Percentiles rank a stretch among this genome's conserved stretches.
phyloP scores from a whole-genome alignment of 1,140 invertebrate genomes.

The Hyposmocoma kahamanoa region DNA sequence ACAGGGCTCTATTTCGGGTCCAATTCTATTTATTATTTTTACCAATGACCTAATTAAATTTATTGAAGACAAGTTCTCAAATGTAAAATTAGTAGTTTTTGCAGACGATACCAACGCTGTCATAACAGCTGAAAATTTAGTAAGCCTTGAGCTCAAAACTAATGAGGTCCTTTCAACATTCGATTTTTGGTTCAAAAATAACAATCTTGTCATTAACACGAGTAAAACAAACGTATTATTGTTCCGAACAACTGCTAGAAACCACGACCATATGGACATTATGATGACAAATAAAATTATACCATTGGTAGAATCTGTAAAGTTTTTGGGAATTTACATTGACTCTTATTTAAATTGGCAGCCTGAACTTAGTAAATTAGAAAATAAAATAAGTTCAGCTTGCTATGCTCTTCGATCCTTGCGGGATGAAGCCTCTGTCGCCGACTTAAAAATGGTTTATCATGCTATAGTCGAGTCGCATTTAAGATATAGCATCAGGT shows the following conservation, averaged over 20 bases:
- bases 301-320: too few relatives aligned
- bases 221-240: neutral
- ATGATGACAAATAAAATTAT: too few relatives aligned
- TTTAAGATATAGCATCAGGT: too few relatives aligned
- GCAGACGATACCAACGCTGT: conserved; percentile 4
- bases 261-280: neutral
- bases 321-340: too few relatives aligned
- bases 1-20: conserved; percentile 2
- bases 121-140: neutral
- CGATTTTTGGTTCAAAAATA: neutral
- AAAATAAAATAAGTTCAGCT: too few relatives aligned
- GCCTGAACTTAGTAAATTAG: too few relatives aligned
- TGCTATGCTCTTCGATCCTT: too few relatives aligned
- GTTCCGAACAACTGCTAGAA: neutral
- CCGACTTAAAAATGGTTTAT: too few relatives aligned
- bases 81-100: neutral
- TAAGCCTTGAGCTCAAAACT: neutral
- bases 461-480: too few relatives aligned
- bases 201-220: neutral
- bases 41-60: neutral
- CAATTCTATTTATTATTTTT: conserved; percentile 1
- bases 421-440: too few relatives aligned
- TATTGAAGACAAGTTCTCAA: too few relatives aligned
- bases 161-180: neutral
- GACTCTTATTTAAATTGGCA: too few relatives aligned